A percentile compares a stretch with the other conserved stretches of the same genome.
phyloP scores from a whole-genome alignment of 2,113 vertebrate genomes.

The Crotalus viridis region DNA sequence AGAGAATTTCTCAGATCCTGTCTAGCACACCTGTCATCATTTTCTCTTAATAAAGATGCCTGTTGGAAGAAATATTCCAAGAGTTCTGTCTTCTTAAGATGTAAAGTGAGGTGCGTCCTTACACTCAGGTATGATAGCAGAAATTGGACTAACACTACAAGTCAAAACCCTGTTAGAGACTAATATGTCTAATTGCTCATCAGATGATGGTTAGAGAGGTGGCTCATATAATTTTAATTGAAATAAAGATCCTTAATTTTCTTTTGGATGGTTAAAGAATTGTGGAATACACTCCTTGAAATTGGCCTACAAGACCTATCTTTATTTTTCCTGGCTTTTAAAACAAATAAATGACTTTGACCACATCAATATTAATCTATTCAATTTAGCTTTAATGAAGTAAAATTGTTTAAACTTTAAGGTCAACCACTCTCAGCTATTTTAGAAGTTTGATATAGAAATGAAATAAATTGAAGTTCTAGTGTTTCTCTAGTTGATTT shows the following conservation, averaged over 20 bases:
- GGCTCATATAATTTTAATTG: not conserved
- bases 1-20: no score
- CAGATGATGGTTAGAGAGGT: no score
- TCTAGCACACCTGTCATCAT: no score
- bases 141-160: no score
- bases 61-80: no score
- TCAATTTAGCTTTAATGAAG: not conserved
- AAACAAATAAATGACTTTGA: not conserved
- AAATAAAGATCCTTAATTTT: not conserved
- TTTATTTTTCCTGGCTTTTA: not conserved
- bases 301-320: not conserved
- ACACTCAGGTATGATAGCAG: no score
- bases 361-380: not conserved
- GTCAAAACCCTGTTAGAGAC: no score
- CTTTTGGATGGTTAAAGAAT: not conserved
- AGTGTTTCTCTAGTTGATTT: not conserved
- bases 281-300: not conserved
- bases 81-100: no score
- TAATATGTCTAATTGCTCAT: no score
- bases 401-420: not conserved
- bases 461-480: not conserved
- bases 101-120: no score
- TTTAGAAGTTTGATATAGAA: not conserved
- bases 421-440: not conserved
- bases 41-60: no score